phyloP scores from a whole-genome alignment of 2,888 invertebrate genomes.

The Drosophila histrio region DNA sequence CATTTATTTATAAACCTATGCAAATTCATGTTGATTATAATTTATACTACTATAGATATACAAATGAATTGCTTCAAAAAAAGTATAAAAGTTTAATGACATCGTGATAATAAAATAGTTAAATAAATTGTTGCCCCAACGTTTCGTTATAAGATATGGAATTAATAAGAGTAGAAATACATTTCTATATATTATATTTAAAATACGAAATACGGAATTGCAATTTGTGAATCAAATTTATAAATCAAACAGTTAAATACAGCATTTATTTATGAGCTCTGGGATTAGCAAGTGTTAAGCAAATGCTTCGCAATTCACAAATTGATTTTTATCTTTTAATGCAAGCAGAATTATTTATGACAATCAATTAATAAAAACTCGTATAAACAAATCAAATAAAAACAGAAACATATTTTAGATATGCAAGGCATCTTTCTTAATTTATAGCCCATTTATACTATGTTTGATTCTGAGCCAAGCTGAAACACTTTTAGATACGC shows the following conservation, averaged over 20 bases:
- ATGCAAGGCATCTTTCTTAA: no score
- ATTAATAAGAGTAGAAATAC: no score
- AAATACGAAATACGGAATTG: no score
- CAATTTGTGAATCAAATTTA: background rate
- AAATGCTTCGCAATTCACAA: slow-evolving; percentile 9
- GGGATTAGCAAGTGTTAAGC: slow-evolving; percentile 12
- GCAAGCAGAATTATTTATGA: slow-evolving; percentile 14
- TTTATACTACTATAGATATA: no score
- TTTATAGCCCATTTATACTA: background rate
- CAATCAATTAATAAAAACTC: slow-evolving; percentile 7
- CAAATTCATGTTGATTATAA: no score
- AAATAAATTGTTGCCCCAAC: no score
- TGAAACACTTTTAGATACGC: background rate
- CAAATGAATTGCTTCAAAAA: no score
- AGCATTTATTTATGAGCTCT: slow-evolving; percentile 11
- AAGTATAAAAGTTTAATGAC: no score
- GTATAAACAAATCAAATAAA: background rate
- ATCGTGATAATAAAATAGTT: no score
- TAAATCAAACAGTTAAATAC: background rate
- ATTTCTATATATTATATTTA: no score
- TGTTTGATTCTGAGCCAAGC: background rate
- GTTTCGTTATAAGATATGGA: no score
- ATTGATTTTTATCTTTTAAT: slow-evolving; percentile 6
- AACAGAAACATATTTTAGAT: background rate
- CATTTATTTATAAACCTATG: no score